Evolutionary conservation across 1,140 invertebrate genomes (phyloP).

Genomic region (Metaphire vulgaris): DNA sequence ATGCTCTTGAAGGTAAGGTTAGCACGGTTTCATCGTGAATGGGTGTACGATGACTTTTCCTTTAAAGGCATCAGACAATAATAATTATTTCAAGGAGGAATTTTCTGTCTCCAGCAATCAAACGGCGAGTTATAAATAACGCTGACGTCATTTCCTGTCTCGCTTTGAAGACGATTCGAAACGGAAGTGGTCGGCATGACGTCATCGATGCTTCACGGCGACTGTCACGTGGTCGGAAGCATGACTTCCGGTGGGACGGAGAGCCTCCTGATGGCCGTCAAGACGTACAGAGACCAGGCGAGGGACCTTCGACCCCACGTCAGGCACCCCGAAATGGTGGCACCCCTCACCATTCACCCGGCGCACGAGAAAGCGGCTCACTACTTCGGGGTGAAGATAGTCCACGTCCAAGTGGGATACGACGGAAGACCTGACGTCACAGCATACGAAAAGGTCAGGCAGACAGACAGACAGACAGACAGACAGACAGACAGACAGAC

Average conservation of each 20-base stretch:
- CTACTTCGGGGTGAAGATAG: slow-evolving; percentile 74
- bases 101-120: too few relatives aligned
- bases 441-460: slow-evolving; percentile 70
- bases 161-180: slow-evolving; percentile 57
- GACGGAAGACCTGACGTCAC: slow-evolving; percentile 67
- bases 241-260: slow-evolving; percentile 97
- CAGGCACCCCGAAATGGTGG: slow-evolving; percentile 71
- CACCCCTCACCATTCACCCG: slow-evolving; percentile 81
- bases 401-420: slow-evolving; percentile 67
- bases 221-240: slow-evolving; percentile 72
- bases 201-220: slow-evolving; percentile 77
- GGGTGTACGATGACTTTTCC: too few relatives aligned
- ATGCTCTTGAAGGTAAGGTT: too few relatives aligned
- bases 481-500: too few relatives aligned
- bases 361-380: slow-evolving; percentile 85
- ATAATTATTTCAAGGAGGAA: too few relatives aligned
- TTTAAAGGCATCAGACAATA: too few relatives aligned
- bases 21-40: too few relatives aligned
- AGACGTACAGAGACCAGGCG: slow-evolving; percentile 63
- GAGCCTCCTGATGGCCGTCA: slow-evolving; percentile 92
- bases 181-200: slow-evolving; percentile 88
- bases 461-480: too few relatives aligned
- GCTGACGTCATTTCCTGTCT: not conserved
- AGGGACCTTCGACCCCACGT: slow-evolving; percentile 55
- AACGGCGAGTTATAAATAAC: too few relatives aligned